Percentiles rank a stretch among this genome's conserved stretches.
Evolutionary conservation across 2,113 vertebrate species (phyloP).

Genomic region (Climacteris rufus): DNA sequence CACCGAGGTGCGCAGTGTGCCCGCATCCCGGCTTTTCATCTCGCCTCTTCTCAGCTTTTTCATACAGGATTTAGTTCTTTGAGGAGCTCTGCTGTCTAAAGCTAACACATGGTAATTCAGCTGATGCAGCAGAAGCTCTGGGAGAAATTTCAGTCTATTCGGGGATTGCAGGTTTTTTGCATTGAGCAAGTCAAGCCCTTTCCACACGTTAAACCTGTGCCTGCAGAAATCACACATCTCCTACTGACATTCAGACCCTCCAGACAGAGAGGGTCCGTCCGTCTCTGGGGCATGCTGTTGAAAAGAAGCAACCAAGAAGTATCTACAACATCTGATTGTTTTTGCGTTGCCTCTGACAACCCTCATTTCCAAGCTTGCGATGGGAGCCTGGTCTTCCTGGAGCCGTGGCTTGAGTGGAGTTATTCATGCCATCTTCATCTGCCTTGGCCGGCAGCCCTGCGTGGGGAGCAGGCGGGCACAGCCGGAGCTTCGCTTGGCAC

Average conservation of each 20-base stretch:
- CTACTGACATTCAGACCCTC: background rate
- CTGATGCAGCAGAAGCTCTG: conserved; percentile 34
- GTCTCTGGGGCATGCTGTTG: background rate
- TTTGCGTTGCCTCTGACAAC: background rate
- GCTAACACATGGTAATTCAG: background rate
- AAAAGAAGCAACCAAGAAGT: background rate
- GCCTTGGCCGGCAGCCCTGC: conserved; percentile 27
- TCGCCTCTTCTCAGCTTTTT: background rate
- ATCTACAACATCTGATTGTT: background rate
- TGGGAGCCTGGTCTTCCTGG: conserved; percentile 6
- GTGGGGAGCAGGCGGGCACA: background rate
- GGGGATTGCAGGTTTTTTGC: background rate
- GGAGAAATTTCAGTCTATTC: background rate
- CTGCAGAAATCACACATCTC: background rate
- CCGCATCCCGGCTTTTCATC: background rate
- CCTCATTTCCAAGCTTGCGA: background rate
- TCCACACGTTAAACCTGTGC: background rate
- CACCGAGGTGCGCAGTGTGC: background rate
- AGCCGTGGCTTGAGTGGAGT: conserved; percentile 11
- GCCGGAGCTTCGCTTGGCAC: conserved; percentile 5
- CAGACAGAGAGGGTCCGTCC: background rate
- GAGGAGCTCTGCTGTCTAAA: conserved; percentile 1
- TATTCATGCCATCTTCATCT: conserved; percentile 33
- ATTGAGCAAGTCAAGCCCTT: background rate
- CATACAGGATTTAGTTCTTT: background rate